phyloP scores from a whole-genome alignment of 2,888 invertebrate species.

The Stictocephala bisonia region DNA sequence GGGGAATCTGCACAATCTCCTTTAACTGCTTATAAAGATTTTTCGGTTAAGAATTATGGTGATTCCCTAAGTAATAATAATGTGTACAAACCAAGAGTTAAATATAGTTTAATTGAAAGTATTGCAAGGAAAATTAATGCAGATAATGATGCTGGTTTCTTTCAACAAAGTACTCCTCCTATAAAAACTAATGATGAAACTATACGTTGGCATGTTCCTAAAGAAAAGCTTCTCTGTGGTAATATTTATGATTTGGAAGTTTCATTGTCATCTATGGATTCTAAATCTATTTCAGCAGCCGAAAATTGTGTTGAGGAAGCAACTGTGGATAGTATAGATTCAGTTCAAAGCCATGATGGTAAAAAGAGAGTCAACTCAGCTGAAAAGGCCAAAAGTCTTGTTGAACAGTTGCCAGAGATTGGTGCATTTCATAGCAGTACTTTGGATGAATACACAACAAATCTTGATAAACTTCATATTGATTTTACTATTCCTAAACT shows the following conservation, averaged over 20 bases:
- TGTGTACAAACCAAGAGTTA: conserved; percentile 15
- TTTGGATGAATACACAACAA: conserved; percentile 16
- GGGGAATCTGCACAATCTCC: background rate
- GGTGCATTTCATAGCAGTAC: conserved; percentile 26
- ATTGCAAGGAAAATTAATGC: conserved; percentile 12
- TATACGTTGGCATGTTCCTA: conserved; percentile 23
- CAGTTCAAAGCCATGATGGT: too few species aligned
- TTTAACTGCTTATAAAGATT: background rate
- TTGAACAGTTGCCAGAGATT: too few species aligned
- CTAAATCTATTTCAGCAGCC: too few species aligned
- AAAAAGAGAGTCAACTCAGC: too few species aligned
- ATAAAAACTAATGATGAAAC: background rate
- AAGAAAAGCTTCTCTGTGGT: conserved; percentile 22
- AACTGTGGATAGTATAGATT: too few species aligned
- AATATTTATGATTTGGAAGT: conserved; percentile 27
- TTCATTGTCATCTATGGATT: too few species aligned
- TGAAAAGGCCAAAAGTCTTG: too few species aligned
- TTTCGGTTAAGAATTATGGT: background rate
- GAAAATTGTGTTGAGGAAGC: too few species aligned
- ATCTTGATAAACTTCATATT: conserved; percentile 15
- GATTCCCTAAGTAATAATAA: conserved; percentile 1
- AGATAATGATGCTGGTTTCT: background rate
- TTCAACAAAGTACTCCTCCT: background rate
- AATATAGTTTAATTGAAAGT: conserved; percentile 5
- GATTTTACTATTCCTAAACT: conserved; percentile 28